These are phyloP conservation scores for Heterodera carotae DNA, from an alignment of 1,140 invertebrate genomes.

Conservation along the genomic window DNA sequence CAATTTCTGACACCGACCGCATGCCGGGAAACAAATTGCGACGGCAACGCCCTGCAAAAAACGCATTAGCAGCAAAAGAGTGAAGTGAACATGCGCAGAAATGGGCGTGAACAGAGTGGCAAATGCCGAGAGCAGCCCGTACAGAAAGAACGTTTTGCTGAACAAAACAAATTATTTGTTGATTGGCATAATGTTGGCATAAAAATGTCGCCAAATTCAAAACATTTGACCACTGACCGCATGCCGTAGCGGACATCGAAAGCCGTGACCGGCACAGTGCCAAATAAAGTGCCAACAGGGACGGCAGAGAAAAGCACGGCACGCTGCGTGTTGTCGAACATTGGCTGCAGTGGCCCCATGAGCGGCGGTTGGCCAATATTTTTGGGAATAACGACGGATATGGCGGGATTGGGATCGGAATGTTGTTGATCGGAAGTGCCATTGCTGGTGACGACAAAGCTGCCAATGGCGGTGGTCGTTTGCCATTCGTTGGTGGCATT, in stretches of 20 bases:
- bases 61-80: constrained; percentile 42
- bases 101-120: constrained; percentile 56
- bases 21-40: constrained; percentile 56
- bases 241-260: constrained; percentile 24
- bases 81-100: constrained; percentile 45
- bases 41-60: constrained; percentile 59
- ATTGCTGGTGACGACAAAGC: neutral
- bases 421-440: too few relatives aligned
- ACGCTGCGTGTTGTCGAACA: constrained; percentile 24
- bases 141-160: constrained; percentile 52
- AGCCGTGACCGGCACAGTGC: constrained; percentile 33
- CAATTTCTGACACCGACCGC: constrained; percentile 35
- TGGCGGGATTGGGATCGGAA: neutral
- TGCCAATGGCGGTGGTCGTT: neutral
- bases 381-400: neutral
- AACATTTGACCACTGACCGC: neutral
- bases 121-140: constrained; percentile 59
- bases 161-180: too few relatives aligned
- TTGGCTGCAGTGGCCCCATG: neutral
- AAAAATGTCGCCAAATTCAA: neutral
- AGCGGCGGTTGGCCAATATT: neutral
- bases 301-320: constrained; percentile 26
- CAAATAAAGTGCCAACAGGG: constrained; percentile 28
- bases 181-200: too few relatives aligned
- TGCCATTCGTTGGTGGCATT: neutral